Conservation (phyloP, 2,113 vertebrate genomes). For the Ptychochromis oligacanthus region DNA sequence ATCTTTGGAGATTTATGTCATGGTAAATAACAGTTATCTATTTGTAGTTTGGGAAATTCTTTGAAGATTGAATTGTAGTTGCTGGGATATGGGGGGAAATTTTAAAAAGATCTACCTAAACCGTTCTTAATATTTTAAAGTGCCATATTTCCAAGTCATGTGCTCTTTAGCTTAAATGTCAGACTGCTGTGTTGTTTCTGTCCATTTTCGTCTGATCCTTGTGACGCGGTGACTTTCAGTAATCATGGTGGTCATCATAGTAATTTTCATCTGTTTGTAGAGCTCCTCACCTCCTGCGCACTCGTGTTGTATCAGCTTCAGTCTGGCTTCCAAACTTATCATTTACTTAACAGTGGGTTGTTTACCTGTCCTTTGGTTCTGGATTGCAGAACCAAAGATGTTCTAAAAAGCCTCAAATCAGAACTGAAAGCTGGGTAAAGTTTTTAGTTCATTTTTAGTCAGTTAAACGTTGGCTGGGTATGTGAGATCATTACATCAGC, state of each 20-base stretch:
- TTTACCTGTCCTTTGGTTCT: background rate
- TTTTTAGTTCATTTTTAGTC: background rate
- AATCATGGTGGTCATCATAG: background rate
- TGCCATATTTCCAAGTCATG: background rate
- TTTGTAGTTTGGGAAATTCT: background rate
- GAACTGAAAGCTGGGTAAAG: background rate
- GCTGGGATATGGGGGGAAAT: background rate
- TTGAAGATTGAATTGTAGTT: background rate
- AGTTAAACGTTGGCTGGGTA: background rate
- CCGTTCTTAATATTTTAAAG: background rate
- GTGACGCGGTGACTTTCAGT: background rate
- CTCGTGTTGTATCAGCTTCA: background rate
- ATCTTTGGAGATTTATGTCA: slow-evolving; percentile 71
- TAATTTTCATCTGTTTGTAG: background rate
- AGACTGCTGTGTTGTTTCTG: background rate
- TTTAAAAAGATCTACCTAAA: background rate
- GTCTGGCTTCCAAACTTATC: background rate
- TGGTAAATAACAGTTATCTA: slow-evolving; percentile 66
- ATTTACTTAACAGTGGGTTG: background rate
- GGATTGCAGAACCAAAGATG: background rate
- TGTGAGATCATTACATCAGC: background rate
- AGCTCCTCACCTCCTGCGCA: background rate
- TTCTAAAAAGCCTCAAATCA: background rate
- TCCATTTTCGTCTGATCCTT: background rate
- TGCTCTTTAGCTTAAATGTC: background rate